Evolutionary conservation across 2,888 invertebrate species (phyloP).

Genomic region (Bellardia bayeri): DNA sequence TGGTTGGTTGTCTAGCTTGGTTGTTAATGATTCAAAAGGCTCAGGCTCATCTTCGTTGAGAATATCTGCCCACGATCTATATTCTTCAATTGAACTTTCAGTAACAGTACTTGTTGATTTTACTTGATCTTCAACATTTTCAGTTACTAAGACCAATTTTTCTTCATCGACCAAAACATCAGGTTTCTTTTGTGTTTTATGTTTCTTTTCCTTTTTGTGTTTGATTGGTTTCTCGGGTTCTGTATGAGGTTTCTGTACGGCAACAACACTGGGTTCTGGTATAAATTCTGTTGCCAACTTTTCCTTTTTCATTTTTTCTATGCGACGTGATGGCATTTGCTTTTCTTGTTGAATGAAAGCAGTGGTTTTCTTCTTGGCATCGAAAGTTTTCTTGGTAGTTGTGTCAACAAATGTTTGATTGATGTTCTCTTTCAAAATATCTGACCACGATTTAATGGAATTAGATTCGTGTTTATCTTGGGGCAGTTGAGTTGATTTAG

Average conservation of each 20-base stretch:
- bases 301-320: constrained; percentile 42
- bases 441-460: constrained; percentile 60
- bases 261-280: neutral
- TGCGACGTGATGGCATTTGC: constrained; percentile 16
- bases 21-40: neutral
- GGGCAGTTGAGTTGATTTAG: neutral
- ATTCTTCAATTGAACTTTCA: constrained; percentile 30
- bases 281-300: neutral
- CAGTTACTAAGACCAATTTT: neutral
- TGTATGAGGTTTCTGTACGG: neutral
- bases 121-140: neutral
- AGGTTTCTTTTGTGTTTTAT: constrained; percentile 13
- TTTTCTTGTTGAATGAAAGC: constrained; percentile 65
- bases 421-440: constrained; percentile 63
- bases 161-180: constrained; percentile 1
- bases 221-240: constrained; percentile 28
- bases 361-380: constrained; percentile 54
- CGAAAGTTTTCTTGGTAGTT: constrained; percentile 2
- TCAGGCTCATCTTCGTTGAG: constrained; percentile 57
- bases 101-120: neutral
- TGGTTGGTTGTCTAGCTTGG: neutral
- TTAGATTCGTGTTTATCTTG: neutral
- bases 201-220: constrained; percentile 53
- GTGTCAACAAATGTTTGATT: constrained; percentile 55
- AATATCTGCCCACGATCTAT: constrained; percentile 65